Conservation (phyloP, 2,888 invertebrate species). For the Hydropsyche betteni region DNA sequence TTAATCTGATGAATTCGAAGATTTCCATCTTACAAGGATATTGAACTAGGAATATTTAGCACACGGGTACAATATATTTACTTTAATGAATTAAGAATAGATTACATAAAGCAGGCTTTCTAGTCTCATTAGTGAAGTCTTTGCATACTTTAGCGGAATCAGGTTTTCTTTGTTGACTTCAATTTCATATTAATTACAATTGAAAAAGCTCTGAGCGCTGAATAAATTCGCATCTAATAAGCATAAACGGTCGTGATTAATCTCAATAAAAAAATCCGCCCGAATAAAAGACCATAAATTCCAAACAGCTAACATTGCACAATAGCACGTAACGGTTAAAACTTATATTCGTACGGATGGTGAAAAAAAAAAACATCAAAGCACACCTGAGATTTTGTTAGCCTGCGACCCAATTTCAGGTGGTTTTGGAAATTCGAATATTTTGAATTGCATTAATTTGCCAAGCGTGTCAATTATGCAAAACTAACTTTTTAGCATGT, state of each 20-base stretch:
- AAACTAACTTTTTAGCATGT: not conserved
- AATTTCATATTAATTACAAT: too few relatives aligned
- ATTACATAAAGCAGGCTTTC: not conserved
- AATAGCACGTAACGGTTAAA: constrained; percentile 4
- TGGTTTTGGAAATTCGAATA: not conserved
- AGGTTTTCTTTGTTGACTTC: not conserved
- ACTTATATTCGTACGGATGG: not conserved
- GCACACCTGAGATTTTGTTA: not conserved
- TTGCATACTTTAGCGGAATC: too few relatives aligned
- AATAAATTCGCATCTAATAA: constrained; percentile 29
- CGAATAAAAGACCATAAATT: not conserved
- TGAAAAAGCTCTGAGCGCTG: not conserved
- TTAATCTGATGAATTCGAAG: too few relatives aligned
- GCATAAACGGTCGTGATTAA: constrained; percentile 23
- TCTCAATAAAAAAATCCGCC: not conserved
- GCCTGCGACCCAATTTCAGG: not conserved
- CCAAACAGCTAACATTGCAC: not conserved
- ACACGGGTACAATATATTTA: not conserved
- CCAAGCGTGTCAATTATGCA: not conserved
- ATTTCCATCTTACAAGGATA: too few relatives aligned
- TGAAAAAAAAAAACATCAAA: not conserved
- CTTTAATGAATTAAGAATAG: too few relatives aligned
- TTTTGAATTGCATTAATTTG: not conserved
- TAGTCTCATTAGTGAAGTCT: not conserved
- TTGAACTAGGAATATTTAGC: too few relatives aligned